A percentile compares a stretch with the other conserved stretches of the same genome.
These are phyloP conservation scores for Propsilocerus akamusi DNA, from an alignment of 1,140 invertebrate genomes.

Conservation along the genomic window DNA sequence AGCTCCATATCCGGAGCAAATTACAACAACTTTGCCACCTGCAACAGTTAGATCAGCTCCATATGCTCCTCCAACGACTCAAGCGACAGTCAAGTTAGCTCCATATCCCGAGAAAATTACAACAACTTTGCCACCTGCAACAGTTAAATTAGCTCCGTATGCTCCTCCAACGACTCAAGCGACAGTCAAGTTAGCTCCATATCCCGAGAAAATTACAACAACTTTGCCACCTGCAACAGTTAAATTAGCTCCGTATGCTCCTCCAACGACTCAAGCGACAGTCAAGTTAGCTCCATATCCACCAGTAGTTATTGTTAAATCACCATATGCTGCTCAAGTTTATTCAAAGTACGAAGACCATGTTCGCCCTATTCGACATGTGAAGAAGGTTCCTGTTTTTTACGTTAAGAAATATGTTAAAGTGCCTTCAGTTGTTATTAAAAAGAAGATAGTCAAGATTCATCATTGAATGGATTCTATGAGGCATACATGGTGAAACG, in stretches of 20 bases:
- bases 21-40: constrained; percentile 6
- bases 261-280: constrained; percentile 9
- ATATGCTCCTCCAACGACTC: constrained; percentile 7
- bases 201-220: neutral
- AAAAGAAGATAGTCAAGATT: too few species aligned
- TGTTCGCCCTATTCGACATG: neutral
- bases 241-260: constrained; percentile 1
- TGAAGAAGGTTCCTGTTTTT: neutral
- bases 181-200: constrained; percentile 8
- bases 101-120: neutral
- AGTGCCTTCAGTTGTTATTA: neutral
- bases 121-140: neutral
- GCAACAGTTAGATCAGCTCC: constrained; percentile 1
- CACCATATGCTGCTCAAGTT: neutral
- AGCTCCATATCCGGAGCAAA: constrained; percentile 4
- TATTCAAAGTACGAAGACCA: neutral
- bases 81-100: constrained; percentile 10
- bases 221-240: neutral
- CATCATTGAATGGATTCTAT: too few species aligned
- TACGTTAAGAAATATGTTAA: neutral
- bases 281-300: constrained; percentile 5
- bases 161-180: constrained; percentile 8
- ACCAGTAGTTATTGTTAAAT: neutral
- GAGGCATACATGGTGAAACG: too few species aligned
- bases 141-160: constrained; percentile 1